Conservation (phyloP, 2,113 vertebrate species). For the Nycticryphes semicollaris region DNA sequence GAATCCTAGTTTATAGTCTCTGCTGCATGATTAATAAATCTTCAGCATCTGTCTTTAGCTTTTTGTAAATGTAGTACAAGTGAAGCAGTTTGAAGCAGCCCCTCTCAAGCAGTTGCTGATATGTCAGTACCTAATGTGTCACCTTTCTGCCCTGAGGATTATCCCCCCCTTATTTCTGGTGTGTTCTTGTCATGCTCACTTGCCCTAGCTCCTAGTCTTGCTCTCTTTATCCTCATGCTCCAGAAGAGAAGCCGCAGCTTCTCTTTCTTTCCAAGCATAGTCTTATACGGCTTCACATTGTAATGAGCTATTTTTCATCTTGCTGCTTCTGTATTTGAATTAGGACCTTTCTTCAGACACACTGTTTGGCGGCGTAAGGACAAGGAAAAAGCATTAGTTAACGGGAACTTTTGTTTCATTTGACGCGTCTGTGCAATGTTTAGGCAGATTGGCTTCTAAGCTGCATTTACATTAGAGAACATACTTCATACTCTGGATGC, state of each 20-base stretch:
- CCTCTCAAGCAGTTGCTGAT: neutral
- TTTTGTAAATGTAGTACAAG: neutral
- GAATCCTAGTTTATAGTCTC: neutral
- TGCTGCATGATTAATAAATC: neutral
- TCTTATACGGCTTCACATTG: fast-evolving
- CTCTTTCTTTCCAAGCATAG: neutral
- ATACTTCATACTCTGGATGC: neutral
- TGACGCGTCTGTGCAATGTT: neutral
- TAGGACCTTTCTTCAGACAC: neutral
- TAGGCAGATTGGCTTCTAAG: neutral
- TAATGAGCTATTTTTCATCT: neutral
- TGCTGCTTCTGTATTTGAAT: neutral
- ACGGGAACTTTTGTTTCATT: neutral
- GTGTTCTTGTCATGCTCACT: neutral
- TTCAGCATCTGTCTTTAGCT: neutral
- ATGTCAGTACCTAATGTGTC: neutral
- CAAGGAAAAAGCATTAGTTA: neutral
- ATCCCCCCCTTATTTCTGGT: neutral
- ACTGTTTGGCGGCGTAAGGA: neutral
- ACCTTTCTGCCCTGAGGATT: neutral
- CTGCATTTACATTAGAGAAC: neutral
- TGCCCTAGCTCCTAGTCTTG: neutral
- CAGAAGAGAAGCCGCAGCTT: neutral
- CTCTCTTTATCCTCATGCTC: neutral
- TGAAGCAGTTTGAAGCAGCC: neutral